phyloP scores from a whole-genome alignment of 2,113 vertebrate species.

The Typhlomys cinereus region DNA sequence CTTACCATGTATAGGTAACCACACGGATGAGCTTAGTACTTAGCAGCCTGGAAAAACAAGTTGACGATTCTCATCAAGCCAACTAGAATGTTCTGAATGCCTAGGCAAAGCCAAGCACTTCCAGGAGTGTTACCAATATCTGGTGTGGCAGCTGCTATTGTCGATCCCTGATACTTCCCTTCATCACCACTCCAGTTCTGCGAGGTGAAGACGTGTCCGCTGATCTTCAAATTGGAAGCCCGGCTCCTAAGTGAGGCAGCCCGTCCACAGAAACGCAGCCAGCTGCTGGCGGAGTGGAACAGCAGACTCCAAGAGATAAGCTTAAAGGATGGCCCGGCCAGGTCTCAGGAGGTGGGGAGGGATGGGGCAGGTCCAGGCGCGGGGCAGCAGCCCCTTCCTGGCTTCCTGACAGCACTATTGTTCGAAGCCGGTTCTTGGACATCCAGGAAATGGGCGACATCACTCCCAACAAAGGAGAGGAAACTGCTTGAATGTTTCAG shows the following conservation, averaged over 20 bases:
- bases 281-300: constrained; percentile 3
- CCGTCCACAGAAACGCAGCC: background rate
- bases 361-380: constrained; percentile 66
- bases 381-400: constrained; percentile 78
- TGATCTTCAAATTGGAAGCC: background rate
- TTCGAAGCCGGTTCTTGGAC: constrained; percentile 78
- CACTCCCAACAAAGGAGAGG: constrained; percentile 81
- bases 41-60: background rate
- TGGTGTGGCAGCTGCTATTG: background rate
- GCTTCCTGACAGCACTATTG: constrained; percentile 80
- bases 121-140: background rate
- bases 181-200: background rate
- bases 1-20: background rate
- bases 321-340: constrained; percentile 60
- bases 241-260: background rate
- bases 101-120: background rate
- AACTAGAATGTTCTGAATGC: background rate
- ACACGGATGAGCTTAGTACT: background rate
- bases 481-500: constrained; percentile 77
- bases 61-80: background rate
- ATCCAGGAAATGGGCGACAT: constrained; percentile 82
- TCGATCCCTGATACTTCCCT: background rate
- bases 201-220: background rate
- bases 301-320: constrained; percentile 69
- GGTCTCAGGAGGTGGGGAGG: constrained; percentile 78